Conservation (phyloP, 2,888 invertebrate genomes). For the Mythimna impura region DNA sequence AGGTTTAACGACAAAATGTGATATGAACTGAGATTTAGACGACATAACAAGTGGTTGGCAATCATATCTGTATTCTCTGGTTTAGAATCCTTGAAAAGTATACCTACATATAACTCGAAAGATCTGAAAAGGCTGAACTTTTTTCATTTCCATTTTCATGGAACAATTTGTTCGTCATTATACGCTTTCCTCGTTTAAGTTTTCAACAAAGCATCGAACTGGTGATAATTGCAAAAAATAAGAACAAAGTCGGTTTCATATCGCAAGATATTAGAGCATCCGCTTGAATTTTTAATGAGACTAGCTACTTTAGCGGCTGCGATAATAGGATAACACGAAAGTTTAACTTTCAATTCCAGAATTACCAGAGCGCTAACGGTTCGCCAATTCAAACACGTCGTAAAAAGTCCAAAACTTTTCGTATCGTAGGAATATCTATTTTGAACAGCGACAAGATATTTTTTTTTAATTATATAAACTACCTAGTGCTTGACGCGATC, state of each 20-base stretch:
- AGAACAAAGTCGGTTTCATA: neutral
- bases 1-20: constrained; percentile 32
- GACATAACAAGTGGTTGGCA: constrained; percentile 40
- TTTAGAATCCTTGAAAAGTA: constrained; percentile 17
- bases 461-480: no score
- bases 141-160: constrained; percentile 41
- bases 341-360: neutral
- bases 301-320: no score
- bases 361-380: neutral
- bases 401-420: constrained; percentile 1
- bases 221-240: constrained; percentile 28
- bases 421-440: constrained; percentile 5
- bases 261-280: neutral
- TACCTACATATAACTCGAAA: neutral
- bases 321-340: neutral
- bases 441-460: constrained; percentile 3
- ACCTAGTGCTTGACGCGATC: no score
- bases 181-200: constrained; percentile 41
- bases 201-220: constrained; percentile 24
- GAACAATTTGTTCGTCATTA: constrained; percentile 44
- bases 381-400: neutral
- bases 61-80: constrained; percentile 22
- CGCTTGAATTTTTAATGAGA: constrained; percentile 3
- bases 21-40: constrained; percentile 7
- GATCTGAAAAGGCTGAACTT: constrained; percentile 14